Conservation (phyloP, 2,797 vertebrate species). For the Poecile montanus region DNA sequence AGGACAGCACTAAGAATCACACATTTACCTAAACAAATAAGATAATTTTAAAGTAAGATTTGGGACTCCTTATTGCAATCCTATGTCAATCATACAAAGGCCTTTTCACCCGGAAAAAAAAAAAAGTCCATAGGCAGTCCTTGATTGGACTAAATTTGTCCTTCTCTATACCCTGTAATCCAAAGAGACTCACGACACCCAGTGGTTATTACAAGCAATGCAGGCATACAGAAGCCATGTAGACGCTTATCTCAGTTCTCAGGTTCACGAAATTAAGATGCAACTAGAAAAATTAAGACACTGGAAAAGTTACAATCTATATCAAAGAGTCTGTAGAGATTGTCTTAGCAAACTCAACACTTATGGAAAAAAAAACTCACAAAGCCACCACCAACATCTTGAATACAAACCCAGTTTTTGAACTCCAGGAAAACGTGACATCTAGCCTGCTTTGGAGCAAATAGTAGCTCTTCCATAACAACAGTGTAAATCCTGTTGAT, state of each 20-base stretch:
- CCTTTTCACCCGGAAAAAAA: not conserved
- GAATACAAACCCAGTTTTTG: not conserved
- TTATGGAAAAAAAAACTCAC: accelerated
- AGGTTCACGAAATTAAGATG: not conserved
- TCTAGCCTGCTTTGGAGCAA: not conserved
- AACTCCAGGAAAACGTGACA: not conserved
- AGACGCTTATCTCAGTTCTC: not conserved
- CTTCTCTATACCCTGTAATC: not conserved
- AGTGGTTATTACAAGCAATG: conserved; percentile 30
- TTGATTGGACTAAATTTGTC: not conserved
- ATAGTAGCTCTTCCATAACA: not conserved
- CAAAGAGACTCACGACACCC: conserved; percentile 55
- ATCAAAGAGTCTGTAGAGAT: not conserved
- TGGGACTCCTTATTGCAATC: not conserved
- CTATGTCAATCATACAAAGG: not conserved
- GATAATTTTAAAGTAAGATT: not conserved
- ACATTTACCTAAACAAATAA: not conserved
- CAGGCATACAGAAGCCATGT: not conserved
- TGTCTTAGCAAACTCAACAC: not conserved
- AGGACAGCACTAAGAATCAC: not conserved
- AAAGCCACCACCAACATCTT: not conserved
- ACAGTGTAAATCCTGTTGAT: not conserved
- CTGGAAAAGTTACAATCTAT: not conserved
- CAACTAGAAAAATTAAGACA: not conserved
- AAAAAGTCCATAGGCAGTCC: not conserved